Conservation (phyloP, 2,797 vertebrate genomes). For the Oceanodroma leucorhoa region DNA sequence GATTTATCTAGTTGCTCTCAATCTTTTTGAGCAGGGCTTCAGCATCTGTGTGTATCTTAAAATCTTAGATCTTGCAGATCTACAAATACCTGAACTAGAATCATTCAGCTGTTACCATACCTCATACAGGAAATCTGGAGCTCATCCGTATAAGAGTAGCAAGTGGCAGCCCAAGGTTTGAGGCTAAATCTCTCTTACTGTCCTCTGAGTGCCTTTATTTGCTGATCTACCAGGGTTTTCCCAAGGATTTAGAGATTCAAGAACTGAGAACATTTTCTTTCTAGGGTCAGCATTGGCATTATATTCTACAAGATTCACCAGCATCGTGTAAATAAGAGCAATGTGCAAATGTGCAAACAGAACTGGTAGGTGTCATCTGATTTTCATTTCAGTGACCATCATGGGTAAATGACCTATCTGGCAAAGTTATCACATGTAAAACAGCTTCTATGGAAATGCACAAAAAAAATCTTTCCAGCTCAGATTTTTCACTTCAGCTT, state of each 20-base stretch:
- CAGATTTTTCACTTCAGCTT: neutral
- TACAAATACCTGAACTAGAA: neutral
- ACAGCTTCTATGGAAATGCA: neutral
- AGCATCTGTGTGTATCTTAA: neutral
- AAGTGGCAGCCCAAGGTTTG: neutral
- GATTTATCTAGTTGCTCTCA: neutral
- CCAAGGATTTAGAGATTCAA: neutral
- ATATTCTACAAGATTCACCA: neutral
- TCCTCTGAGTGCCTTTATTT: neutral
- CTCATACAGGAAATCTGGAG: neutral
- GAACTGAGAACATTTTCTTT: neutral
- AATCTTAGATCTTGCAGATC: neutral
- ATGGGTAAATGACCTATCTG: neutral
- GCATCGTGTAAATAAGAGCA: neutral
- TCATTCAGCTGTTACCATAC: neutral
- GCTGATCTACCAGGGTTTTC: neutral
- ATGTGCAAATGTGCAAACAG: neutral
- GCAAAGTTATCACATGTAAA: neutral
- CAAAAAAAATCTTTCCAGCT: neutral
- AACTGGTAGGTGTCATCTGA: neutral
- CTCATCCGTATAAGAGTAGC: neutral
- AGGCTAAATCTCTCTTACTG: neutral
- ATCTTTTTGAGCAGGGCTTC: neutral
- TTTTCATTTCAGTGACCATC: neutral
- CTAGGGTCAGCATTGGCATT: neutral